Evolutionary conservation across 2,888 invertebrate species (phyloP).

Genomic region (Pollenia angustigena): DNA sequence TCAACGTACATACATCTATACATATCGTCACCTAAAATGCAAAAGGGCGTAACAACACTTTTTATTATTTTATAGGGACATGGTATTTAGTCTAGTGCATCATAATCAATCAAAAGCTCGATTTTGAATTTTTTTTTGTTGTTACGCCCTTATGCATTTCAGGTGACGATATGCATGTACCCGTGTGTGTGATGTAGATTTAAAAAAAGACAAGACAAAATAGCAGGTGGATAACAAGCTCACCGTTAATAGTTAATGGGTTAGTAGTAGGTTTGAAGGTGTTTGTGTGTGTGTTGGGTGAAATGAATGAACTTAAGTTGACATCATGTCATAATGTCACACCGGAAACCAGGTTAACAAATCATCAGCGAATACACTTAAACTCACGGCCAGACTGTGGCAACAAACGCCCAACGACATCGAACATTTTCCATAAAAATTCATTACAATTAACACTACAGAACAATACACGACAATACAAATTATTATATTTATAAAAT

Average conservation of each 20-base stretch:
- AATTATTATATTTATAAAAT: not conserved
- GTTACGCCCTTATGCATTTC: too few species aligned
- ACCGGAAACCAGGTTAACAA: slow-evolving; percentile 52
- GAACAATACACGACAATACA: not conserved
- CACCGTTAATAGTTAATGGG: slow-evolving; percentile 49
- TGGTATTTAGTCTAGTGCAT: too few species aligned
- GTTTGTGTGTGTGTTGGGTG: slow-evolving; percentile 45
- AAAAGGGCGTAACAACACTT: too few species aligned
- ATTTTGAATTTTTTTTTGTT: too few species aligned
- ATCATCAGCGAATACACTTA: slow-evolving; percentile 20
- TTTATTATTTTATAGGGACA: too few species aligned
- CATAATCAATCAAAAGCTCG: too few species aligned
- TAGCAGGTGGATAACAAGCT: slow-evolving; percentile 66
- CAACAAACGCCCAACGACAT: not conserved
- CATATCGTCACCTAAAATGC: too few species aligned
- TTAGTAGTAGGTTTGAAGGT: slow-evolving; percentile 25
- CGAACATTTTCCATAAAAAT: too few species aligned
- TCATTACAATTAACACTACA: too few species aligned
- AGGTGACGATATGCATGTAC: too few species aligned
- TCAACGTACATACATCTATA: not conserved
- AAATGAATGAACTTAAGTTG: slow-evolving; percentile 51
- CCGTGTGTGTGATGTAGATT: too few species aligned
- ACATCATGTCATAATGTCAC: slow-evolving; percentile 67
- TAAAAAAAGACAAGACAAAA: slow-evolving; percentile 15
- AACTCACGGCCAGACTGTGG: slow-evolving; percentile 6